phyloP scores from a whole-genome alignment of 1,140 invertebrate species.

The Carcinoscorpius rotundicauda region DNA sequence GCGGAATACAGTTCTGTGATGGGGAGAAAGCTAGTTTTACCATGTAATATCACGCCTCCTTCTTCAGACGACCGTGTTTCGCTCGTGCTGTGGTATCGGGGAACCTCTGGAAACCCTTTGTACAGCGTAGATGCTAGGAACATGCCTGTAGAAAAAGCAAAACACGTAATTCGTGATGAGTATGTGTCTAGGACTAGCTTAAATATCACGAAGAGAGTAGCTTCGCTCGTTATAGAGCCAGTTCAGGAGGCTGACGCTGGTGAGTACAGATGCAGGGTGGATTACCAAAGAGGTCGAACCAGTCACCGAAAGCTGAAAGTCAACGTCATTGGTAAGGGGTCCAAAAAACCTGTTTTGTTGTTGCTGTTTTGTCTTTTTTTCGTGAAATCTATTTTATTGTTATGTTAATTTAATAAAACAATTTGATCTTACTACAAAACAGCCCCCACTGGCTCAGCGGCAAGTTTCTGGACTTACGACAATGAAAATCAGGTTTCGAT shows the following conservation, averaged over 20 bases:
- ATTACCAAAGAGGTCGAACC: slow-evolving; percentile 77
- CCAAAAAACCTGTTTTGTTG: too few species aligned
- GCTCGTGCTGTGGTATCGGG: slow-evolving; percentile 74
- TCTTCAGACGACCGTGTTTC: slow-evolving; percentile 39
- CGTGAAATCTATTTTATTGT: too few species aligned
- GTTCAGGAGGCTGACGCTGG: slow-evolving; percentile 4
- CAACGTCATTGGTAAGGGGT: slow-evolving; percentile 75
- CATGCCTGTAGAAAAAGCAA: slow-evolving; percentile 19
- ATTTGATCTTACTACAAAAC: too few species aligned
- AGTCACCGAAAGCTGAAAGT: slow-evolving; percentile 76
- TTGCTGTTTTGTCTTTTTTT: too few species aligned
- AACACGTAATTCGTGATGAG: slow-evolving; percentile 20
- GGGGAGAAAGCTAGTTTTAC: slow-evolving; percentile 56
- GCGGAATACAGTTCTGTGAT: slow-evolving; percentile 42
- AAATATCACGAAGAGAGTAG: slow-evolving; percentile 11
- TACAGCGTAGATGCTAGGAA: slow-evolving; percentile 26
- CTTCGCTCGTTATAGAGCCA: slow-evolving; percentile 13
- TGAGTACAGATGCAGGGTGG: slow-evolving; percentile 52
- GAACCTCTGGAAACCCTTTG: slow-evolving; percentile 30
- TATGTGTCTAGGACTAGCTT: slow-evolving; percentile 12
- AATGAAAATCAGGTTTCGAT: too few species aligned
- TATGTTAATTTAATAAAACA: too few species aligned
- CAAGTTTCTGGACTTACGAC: too few species aligned
- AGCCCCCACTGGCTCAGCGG: too few species aligned
- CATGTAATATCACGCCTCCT: slow-evolving; percentile 62